A percentile compares a stretch with the other conserved stretches of the same genome.
Conservation (phyloP, 1,140 invertebrate species). For the Acarapis woodi region DNA sequence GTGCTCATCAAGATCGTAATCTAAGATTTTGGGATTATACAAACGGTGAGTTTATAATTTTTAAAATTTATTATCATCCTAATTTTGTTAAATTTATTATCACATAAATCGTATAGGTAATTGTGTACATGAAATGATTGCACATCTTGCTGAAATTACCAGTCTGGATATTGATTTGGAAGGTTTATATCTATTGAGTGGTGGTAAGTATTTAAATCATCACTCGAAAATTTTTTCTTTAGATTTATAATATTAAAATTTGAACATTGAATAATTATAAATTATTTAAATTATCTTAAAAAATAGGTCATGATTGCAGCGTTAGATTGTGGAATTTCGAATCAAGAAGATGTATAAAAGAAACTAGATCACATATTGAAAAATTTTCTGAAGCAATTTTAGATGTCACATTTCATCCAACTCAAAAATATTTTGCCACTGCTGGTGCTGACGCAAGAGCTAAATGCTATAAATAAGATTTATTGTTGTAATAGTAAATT, state of each 20-base stretch:
- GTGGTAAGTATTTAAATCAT: conserved; percentile 31
- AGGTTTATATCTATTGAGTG: conserved; percentile 87
- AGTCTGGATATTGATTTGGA: conserved; percentile 91
- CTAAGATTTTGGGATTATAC: conserved; percentile 95
- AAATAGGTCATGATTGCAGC: conserved; percentile 91
- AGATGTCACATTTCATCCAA: conserved; percentile 95
- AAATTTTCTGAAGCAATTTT: conserved; percentile 98
- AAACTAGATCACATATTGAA: conserved; percentile 95
- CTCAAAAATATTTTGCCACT: conserved; percentile 88
- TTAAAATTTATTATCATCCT: background rate
- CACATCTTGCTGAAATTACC: conserved; percentile 91
- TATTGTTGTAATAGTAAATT: conserved; percentile 17
- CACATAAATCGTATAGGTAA: conserved; percentile 23
- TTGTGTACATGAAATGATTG: conserved; percentile 88
- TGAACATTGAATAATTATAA: background rate
- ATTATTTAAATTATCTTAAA: conserved; percentile 15
- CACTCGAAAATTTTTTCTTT: conserved; percentile 2
- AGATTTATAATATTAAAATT: background rate
- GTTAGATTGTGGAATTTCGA: conserved; percentile 97
- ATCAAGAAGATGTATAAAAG: conserved; percentile 92
- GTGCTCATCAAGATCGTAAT: conserved; percentile 87
- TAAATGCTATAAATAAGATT: conserved; percentile 89
- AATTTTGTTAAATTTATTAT: background rate
- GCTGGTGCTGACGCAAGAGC: conserved; percentile 91
- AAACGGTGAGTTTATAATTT: conserved; percentile 27